Percentiles rank a stretch among this genome's conserved stretches.
These are phyloP conservation scores for Aeoliscus strigatus DNA, from an alignment of 2,797 vertebrate genomes.

Conservation along the genomic window DNA sequence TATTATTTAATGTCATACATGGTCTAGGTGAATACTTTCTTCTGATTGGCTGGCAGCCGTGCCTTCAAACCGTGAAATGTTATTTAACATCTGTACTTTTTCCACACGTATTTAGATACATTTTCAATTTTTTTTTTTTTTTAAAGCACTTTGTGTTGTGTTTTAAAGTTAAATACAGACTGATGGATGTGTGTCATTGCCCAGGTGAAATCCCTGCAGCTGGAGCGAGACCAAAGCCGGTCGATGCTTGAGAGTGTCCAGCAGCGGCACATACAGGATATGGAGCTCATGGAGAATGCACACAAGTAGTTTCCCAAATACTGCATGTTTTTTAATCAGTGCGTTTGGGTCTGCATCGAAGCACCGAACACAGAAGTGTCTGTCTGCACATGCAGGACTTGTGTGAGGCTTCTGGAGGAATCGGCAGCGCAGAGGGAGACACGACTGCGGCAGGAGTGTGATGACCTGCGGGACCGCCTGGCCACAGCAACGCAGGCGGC, in stretches of 20 bases:
- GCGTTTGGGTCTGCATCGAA: neutral
- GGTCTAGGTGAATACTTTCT: no score
- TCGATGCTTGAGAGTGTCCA: conserved; percentile 79
- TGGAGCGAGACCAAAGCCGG: conserved; percentile 77
- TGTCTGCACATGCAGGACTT: conserved; percentile 56
- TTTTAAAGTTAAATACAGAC: no score
- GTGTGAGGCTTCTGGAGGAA: conserved; percentile 80
- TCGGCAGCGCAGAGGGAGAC: conserved; percentile 73
- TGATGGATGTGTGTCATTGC: conserved; percentile 15
- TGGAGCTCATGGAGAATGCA: conserved; percentile 78
- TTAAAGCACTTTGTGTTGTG: no score
- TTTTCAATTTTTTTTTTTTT: no score
- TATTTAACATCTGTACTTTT: no score
- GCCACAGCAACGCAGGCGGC: conserved; percentile 48
- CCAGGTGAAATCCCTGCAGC: conserved; percentile 80
- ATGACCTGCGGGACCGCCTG: conserved; percentile 75
- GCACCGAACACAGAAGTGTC: neutral
- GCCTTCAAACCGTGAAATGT: no score
- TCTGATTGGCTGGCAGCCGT: no score
- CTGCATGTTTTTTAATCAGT: neutral
- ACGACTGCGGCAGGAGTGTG: conserved; percentile 70
- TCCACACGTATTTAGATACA: no score
- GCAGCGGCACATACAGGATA: conserved; percentile 78
- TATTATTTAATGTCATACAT: no score
- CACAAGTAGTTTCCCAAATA: conserved; percentile 72